Evolutionary conservation across 64 coral and sea anemone genomes (phyloP).

Genomic region (Montipora sp.): DNA sequence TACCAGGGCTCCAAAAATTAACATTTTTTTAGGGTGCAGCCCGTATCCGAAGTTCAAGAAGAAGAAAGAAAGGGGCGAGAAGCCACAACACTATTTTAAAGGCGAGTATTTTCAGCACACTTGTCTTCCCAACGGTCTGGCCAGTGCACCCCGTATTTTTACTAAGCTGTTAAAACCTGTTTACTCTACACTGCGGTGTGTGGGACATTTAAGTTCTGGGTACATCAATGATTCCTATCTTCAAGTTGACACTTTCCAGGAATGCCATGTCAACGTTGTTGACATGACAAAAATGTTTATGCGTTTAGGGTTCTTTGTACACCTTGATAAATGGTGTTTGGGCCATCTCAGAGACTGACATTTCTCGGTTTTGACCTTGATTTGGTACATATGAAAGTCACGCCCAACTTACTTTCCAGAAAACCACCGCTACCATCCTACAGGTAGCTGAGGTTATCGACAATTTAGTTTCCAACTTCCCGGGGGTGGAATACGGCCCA

Average conservation of each 20-base stretch:
- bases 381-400: slow-evolving; percentile 29
- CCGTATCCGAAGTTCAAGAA: background rate
- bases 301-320: slow-evolving; percentile 39
- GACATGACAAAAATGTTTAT: slow-evolving; percentile 41
- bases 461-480: slow-evolving; percentile 31
- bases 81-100: slow-evolving; percentile 13
- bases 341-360: slow-evolving; percentile 42
- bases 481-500: slow-evolving; percentile 27
- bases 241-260: background rate
- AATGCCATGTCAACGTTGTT: slow-evolving; percentile 23
- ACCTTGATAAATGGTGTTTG: slow-evolving; percentile 61
- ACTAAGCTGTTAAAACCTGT: slow-evolving; percentile 43
- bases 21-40: background rate
- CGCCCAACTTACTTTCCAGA: background rate
- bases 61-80: slow-evolving; percentile 5
- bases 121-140: slow-evolving; percentile 15
- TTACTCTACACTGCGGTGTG: background rate
- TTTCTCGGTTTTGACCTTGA: slow-evolving; percentile 51
- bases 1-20: background rate
- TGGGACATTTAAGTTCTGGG: slow-evolving; percentile 13
- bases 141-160: slow-evolving; percentile 33
- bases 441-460: slow-evolving; percentile 51
- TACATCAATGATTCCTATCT: slow-evolving; percentile 54
- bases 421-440: slow-evolving; percentile 20
- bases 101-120: slow-evolving; percentile 29